Base-by-base conservation (phyloP, 2,797 vertebrate genomes). In the Megaceryle alcyon region DNA sequence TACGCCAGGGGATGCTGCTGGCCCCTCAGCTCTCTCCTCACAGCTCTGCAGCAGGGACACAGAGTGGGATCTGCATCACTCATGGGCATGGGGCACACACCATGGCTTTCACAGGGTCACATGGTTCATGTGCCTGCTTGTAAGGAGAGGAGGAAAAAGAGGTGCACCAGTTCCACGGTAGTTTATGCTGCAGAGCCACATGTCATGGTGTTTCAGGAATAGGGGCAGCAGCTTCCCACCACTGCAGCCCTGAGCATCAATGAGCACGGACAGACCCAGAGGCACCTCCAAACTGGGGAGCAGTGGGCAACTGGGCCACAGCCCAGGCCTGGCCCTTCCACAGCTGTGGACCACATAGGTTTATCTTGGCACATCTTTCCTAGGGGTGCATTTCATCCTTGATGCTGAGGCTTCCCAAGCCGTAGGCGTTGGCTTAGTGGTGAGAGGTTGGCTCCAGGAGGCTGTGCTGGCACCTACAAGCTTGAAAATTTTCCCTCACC, bases 261-360 rank as follows among this genome's bases (percentile, higher is more conserved):
- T 6, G 37, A 39, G 31, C 18, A 77, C 0, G 4, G 56, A 21
- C 28, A 77, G 56, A 43, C 16, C 6, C 60, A 29, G 56, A 72
- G 76, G 51, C 18, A 51, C 48, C 53, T 81, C 57, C 60, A 29
- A 28, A 60, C 7, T 1, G 2, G 39, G 25, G 26, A 83, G 48
- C 20, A 43, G 59, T 31, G 29, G 19, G 19, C 1, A 7, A 56
- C 25, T 1, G 5, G 28, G 28, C 29, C 22, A 18, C 6, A 68
- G 33, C 71, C 72, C 79, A 66, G 48, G 22, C 49, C 9, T 53
- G 43, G 35, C 15, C 8, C 48, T 65, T 86, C 19, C 13, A 46
- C 2, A 8, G 0, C 16, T 4, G 4, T 0, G 0, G 39, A 41
- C 10, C 21, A 53, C 3, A 5, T 3, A 12, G 11, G 31, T 76